These are phyloP conservation scores for Eilema sororculum DNA, from an alignment of 2,888 invertebrate genomes.

Conservation along the genomic window DNA sequence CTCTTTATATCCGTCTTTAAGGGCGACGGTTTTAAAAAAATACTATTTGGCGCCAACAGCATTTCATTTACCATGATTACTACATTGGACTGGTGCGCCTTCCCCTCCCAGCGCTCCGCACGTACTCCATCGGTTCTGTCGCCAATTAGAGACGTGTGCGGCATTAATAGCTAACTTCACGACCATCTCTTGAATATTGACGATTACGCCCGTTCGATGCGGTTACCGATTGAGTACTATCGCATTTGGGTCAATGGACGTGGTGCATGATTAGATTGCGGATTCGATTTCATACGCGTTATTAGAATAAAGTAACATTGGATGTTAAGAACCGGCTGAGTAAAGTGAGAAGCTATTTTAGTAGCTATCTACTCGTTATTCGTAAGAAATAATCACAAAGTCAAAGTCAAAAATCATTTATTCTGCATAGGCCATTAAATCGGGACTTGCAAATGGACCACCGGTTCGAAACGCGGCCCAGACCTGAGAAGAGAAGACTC, in stretches of 20 bases:
- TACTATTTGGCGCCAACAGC: neutral
- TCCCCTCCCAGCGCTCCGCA: conserved; percentile 30
- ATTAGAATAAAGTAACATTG: neutral
- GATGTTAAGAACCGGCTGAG: neutral
- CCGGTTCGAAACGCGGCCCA: too few relatives aligned
- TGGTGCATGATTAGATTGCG: conserved; percentile 41
- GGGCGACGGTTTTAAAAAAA: too few relatives aligned
- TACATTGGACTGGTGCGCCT: neutral
- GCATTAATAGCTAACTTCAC: conserved; percentile 54
- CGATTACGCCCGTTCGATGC: conserved; percentile 42
- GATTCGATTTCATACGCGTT: conserved; percentile 14
- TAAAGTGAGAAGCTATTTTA: neutral
- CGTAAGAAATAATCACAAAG: too few relatives aligned
- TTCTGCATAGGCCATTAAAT: too few relatives aligned
- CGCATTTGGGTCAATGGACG: conserved; percentile 57
- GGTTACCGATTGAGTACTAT: conserved; percentile 40
- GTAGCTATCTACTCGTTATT: neutral
- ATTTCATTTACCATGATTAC: neutral
- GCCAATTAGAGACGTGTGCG: conserved; percentile 65
- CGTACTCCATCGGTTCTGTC: conserved; percentile 42
- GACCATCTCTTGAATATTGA: conserved; percentile 60
- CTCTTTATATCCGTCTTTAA: too few relatives aligned
- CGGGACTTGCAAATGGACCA: too few relatives aligned
- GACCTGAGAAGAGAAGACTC: too few relatives aligned
- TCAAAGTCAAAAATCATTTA: too few relatives aligned